Base-by-base conservation (phyloP, 2,797 vertebrate species). In the Adrianichthys oophorus region DNA sequence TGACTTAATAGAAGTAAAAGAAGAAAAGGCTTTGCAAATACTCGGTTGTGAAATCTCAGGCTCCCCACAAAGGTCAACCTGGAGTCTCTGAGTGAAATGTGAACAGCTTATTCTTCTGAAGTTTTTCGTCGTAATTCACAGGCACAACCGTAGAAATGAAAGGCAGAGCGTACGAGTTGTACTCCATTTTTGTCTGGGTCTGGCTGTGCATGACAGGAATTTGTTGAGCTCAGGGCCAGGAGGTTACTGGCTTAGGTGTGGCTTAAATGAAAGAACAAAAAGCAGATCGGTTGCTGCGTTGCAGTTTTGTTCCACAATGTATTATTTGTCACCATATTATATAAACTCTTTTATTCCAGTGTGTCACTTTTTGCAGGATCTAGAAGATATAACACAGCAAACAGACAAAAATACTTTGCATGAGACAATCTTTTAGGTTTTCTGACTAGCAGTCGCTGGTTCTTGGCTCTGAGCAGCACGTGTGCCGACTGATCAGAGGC, bases 231-330 rank as follows among this genome's bases (percentile, higher is more conserved):
- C 59, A 7, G 58, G 16, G 52, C 56, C 45, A 48, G 53, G 46
- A 68, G 50, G 41, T 48, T 56, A 46, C 51, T 53, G 53, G 54
- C 46, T 42, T 16, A 23, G 17, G 23, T 43, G 54, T 24, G 46
- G 41, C 44, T 43, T 48, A 61, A 73, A 68, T 15, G 17, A 26
- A 56, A 15, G 18, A 74, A 64, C 59, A 71, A 70, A 24, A 72
- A 53, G 55, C 68, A 68, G 62, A 75, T 55, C 43, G 29, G 24
- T 29, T 29, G 19, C 3, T 46, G 41, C 66, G 13, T 62, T 49
- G 48, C 46, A 49, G 47, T 26, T 65, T 59, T 14, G 42, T 58
- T 61, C 47, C 67, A 66, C 16, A 24, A 8, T 61, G 72, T 15
- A 61, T n/a, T 26, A 56, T 53, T 46, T 58, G 3, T 45, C 24